Evolutionary conservation across 2,113 vertebrate species (phyloP).

Genomic region (Epinephelus lanceolatus): DNA sequence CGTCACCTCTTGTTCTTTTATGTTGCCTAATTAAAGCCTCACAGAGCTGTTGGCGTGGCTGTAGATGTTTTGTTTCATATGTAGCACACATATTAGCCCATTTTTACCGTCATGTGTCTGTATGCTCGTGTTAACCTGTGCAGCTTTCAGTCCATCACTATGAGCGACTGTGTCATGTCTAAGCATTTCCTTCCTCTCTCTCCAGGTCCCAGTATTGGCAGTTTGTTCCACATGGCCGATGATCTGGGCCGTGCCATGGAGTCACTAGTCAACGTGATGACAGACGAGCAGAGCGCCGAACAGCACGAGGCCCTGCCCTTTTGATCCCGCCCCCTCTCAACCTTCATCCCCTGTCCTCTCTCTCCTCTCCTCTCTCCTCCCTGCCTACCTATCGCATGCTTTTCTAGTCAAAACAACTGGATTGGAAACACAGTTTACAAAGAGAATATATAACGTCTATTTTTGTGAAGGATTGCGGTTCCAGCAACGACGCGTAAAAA

Average conservation of each 20-base stretch:
- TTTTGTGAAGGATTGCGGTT: slow-evolving; percentile 99
- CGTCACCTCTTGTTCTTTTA: too few species aligned
- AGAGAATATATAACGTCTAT: slow-evolving; percentile 97
- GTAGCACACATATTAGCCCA: neutral
- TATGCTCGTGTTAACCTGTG: too few species aligned
- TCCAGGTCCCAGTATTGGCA: slow-evolving; percentile 93
- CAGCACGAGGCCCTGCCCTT: slow-evolving; percentile 83
- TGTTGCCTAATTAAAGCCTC: neutral
- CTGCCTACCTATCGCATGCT: slow-evolving; percentile 81
- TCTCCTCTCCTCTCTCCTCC: neutral
- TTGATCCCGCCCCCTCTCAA: slow-evolving; percentile 80
- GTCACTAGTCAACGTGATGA: slow-evolving; percentile 96
- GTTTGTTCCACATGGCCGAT: slow-evolving; percentile 96
- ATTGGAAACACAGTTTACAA: slow-evolving; percentile 99
- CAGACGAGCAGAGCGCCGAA: slow-evolving; percentile 91
- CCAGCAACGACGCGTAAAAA: slow-evolving; percentile 72
- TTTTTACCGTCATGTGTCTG: neutral
- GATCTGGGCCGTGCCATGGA: slow-evolving; percentile 96
- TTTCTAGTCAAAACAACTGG: slow-evolving; percentile 97
- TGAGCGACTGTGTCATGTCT: neutral
- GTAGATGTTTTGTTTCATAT: neutral
- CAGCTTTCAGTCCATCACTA: neutral
- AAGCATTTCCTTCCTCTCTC: slow-evolving; percentile 43
- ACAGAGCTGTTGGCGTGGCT: neutral
- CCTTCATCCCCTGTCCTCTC: slow-evolving; percentile 21